phyloP scores from a whole-genome alignment of 37 sponge, comb jelly and placozoan species.

The Oopsacas minuta region DNA sequence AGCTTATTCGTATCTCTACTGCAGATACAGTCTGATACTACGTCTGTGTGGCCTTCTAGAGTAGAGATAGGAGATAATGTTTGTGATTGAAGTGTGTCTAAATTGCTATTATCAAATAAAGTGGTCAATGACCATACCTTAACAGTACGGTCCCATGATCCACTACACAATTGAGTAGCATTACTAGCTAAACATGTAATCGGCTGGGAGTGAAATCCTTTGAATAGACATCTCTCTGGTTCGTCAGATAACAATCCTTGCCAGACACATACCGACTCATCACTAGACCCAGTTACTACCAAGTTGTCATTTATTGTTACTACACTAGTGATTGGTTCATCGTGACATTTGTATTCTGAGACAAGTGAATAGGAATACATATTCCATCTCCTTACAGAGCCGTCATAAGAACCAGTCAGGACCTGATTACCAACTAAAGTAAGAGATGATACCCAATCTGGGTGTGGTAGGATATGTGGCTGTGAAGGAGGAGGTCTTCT shows the following conservation, averaged over 20 bases:
- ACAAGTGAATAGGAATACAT: neutral
- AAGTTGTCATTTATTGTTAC: neutral
- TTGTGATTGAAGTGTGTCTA: neutral
- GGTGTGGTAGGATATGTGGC: neutral
- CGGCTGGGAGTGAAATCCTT: neutral
- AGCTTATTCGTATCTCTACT: neutral
- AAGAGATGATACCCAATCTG: neutral
- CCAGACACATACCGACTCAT: neutral
- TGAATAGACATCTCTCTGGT: neutral
- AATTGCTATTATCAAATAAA: neutral
- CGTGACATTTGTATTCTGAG: neutral
- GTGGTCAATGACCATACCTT: neutral
- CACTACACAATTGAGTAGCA: neutral
- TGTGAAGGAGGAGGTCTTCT: neutral
- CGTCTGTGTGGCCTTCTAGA: neutral
- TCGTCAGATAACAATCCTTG: neutral
- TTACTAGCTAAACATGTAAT: neutral
- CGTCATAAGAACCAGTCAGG: neutral
- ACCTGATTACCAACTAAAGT: neutral
- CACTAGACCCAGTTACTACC: neutral
- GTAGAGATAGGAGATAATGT: neutral
- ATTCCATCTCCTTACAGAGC: neutral
- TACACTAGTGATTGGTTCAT: neutral
- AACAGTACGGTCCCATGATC: neutral
- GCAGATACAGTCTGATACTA: neutral